Conservation (phyloP, 1,140 invertebrate species). For the Trichonephila clavipes region DNA sequence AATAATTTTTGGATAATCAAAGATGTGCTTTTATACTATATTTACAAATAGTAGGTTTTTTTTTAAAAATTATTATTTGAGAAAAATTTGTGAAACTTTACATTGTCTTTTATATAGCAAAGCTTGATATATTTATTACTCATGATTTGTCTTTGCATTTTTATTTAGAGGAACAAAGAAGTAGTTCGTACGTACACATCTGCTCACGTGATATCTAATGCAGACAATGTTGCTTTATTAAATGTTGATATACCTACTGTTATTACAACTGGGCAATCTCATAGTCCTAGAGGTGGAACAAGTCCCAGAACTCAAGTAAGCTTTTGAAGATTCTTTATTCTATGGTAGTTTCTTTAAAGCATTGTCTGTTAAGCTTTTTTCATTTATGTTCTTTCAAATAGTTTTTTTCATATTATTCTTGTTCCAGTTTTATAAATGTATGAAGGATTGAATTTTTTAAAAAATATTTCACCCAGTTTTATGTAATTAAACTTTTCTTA, state of each 20-base stretch:
- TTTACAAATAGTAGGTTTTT: neutral
- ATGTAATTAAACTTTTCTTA: too few species aligned
- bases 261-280: conserved; percentile 48
- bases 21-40: neutral
- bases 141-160: neutral
- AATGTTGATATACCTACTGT: conserved; percentile 64
- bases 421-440: too few species aligned
- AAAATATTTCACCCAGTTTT: too few species aligned
- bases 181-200: conserved; percentile 32
- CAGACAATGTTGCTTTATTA: conserved; percentile 33
- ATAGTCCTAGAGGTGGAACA: conserved; percentile 72
- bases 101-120: neutral
- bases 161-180: conserved; percentile 72
- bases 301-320: conserved; percentile 76
- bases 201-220: conserved; percentile 53
- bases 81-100: neutral
- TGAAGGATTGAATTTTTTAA: too few species aligned
- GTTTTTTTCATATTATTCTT: too few species aligned
- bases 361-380: too few species aligned
- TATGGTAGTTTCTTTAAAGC: too few species aligned
- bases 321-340: neutral
- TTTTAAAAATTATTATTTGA: neutral
- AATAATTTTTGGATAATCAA: neutral
- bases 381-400: too few species aligned
- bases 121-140: neutral